These are phyloP conservation scores for Lasiurus borealis DNA, from an alignment of 2,113 vertebrate genomes.

Conservation along the genomic window DNA sequence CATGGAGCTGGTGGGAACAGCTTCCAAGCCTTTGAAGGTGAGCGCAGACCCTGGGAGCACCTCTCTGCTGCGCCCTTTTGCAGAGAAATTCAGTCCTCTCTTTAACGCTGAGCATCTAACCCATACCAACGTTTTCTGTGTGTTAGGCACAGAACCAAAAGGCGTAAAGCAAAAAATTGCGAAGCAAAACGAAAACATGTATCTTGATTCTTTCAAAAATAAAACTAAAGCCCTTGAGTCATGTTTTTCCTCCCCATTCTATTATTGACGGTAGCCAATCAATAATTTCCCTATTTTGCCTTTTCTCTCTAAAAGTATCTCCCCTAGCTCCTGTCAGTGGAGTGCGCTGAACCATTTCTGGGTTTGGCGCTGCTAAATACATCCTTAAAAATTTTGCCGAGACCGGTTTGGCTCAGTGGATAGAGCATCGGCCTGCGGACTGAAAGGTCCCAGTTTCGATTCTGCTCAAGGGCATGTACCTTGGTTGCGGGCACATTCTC, in stretches of 20 bases:
- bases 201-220: slow-evolving; percentile 26
- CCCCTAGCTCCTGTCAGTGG: neutral
- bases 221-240: neutral
- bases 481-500: no score
- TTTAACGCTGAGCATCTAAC: neutral
- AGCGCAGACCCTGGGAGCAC: fast-evolving
- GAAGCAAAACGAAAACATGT: neutral
- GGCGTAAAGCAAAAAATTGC: neutral
- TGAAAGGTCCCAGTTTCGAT: no score
- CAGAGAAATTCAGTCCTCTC: no score
- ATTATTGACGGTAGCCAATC: neutral
- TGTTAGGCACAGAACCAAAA: neutral
- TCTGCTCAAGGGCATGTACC: no score
- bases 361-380: neutral
- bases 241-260: neutral
- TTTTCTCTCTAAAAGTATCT: neutral
- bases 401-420: no score
- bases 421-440: no score
- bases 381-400: neutral
- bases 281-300: neutral
- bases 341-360: neutral
- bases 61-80: neutral
- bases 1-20: neutral
- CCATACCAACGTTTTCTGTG: neutral
- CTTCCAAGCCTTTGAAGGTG: neutral